Conservation (phyloP, 2,113 vertebrate genomes). For the Mystacornis crossleyi region DNA sequence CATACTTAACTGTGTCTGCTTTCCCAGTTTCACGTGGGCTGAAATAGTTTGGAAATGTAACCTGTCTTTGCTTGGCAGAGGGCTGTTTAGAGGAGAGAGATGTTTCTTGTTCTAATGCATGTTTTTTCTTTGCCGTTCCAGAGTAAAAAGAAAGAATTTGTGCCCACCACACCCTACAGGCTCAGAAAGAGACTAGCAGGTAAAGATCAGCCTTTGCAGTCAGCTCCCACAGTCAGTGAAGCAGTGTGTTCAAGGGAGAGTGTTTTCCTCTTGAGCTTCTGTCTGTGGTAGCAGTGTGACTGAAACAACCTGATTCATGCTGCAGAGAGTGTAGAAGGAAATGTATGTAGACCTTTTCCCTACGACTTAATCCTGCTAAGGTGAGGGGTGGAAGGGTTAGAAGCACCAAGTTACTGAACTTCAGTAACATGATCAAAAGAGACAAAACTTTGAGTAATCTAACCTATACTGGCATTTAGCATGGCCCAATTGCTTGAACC, state of each 20-base stretch:
- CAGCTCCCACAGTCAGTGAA: neutral
- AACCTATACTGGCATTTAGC: neutral
- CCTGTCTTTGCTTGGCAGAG: neutral
- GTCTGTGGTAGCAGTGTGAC: neutral
- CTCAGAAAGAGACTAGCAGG: constrained; percentile 89
- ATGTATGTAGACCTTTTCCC: neutral
- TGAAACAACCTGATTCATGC: neutral
- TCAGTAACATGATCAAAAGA: neutral
- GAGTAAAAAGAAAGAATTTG: constrained; percentile 83
- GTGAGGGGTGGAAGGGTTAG: neutral
- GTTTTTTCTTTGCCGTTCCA: constrained; percentile 60
- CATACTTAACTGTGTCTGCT: neutral
- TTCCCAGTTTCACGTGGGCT: neutral
- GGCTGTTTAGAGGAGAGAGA: neutral
- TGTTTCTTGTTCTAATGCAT: neutral
- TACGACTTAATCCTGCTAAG: neutral
- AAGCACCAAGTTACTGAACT: neutral
- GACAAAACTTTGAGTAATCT: neutral
- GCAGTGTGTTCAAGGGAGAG: neutral
- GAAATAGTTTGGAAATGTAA: neutral
- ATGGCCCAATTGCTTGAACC: neutral
- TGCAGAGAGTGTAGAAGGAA: neutral
- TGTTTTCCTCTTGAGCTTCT: neutral
- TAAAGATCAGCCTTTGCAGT: constrained; percentile 65
- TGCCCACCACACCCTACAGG: constrained; percentile 85